Evolutionary conservation across 2,888 invertebrate genomes (phyloP), one percentile per base, ranked within the genome.

Genomic region (Epinotia demarniana): DNA sequence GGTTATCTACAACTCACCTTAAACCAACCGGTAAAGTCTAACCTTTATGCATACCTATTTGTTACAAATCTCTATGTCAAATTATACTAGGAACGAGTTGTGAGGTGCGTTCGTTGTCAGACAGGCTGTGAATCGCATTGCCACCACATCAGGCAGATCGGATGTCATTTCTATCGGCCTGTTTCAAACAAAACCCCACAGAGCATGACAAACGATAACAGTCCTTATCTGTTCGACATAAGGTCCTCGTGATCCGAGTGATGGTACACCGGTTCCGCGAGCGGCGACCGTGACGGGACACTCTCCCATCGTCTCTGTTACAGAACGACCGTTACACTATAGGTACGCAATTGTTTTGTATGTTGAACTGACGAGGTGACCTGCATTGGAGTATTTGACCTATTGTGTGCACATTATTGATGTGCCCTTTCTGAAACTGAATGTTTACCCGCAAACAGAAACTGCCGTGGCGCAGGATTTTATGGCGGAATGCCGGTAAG

Each of bases 231-330:
- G 2, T n/a, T 46, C 4, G 11, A 16, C 19, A 58, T 69, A 69
- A 69, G 27, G 19, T 46, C 16, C 16, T 33, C 18, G 23, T 16
- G 23, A 11, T 18, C 39, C 13, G 67, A 55, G 67, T 67, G 67
- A 67, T 39, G 67, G 61, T 57, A 61, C 66, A 66, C 66, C 53
- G 71, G 66, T 75, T 75, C 18, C 53, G 71, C 53, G 58, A 53
- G 72, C 75, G 71, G 61, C 75, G 75, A 67, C 75, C 75, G 75
- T 75, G 75, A 75, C 75, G 75, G 60, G 49, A 46, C 70, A 71
- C 72, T 75, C 75, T 75, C 75, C 72, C 75, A 72, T 61, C 71
- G 67, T 67, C 71, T 75, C 66, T 75, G 71, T 75, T 75, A 75
- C 75, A 71, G 33, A 60, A 23, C 53, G 61, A 75, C 75, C 71